Percentiles rank a stretch among this genome's conserved stretches.
Conservation (phyloP, 2,113 vertebrate species). For the Nettapus auritus region DNA sequence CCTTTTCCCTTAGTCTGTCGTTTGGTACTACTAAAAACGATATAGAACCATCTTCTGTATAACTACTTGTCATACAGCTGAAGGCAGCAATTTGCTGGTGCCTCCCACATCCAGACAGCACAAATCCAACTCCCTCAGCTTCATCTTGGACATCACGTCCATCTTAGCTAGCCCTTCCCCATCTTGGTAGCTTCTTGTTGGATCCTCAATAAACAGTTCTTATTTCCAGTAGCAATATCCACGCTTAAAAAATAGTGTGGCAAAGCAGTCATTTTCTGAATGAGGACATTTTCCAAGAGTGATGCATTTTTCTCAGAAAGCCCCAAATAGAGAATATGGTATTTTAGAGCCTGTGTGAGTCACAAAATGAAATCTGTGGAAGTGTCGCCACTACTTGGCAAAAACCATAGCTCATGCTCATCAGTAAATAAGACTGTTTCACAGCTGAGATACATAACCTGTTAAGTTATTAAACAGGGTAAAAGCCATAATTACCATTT, state of each 20-base stretch:
- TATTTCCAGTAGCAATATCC: background rate
- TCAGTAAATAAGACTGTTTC: slow-evolving; percentile 45
- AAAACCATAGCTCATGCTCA: slow-evolving; percentile 23
- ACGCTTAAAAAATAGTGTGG: background rate
- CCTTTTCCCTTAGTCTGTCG: background rate
- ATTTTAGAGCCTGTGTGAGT: background rate
- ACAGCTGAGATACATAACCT: slow-evolving; percentile 44
- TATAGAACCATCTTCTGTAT: background rate
- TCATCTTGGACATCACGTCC: background rate
- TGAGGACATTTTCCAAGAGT: background rate
- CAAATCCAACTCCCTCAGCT: background rate
- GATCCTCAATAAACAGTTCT: background rate
- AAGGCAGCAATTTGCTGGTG: background rate
- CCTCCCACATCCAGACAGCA: background rate
- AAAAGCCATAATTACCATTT: slow-evolving; percentile 27
- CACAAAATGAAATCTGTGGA: slow-evolving; percentile 21
- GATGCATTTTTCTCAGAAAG: background rate
- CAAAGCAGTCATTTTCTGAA: background rate
- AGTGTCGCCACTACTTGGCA: slow-evolving; percentile 1
- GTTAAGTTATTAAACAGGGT: slow-evolving; percentile 41
- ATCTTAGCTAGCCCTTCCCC: background rate
- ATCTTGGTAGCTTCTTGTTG: background rate
- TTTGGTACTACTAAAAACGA: background rate
- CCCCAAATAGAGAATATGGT: background rate
- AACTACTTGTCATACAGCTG: background rate